phyloP scores from a whole-genome alignment of 2,797 vertebrate genomes.

The Scolopax rusticola region DNA sequence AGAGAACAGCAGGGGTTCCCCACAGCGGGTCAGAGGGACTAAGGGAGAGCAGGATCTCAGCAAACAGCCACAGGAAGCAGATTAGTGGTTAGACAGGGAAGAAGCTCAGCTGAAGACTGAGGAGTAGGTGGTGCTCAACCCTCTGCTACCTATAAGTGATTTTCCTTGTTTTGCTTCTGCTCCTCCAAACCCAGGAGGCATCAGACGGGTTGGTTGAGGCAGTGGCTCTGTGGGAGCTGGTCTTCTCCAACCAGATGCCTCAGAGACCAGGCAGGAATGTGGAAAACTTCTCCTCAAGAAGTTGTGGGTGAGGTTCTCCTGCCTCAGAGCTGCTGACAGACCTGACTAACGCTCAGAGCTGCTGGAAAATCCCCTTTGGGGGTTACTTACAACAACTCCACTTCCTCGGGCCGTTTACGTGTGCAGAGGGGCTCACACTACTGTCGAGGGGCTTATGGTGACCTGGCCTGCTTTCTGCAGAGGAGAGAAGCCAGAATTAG shows the following conservation, averaged over 20 bases:
- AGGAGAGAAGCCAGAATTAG: conserved; percentile 76
- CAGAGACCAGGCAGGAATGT: background rate
- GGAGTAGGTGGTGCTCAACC: background rate
- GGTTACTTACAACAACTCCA: conserved; percentile 72
- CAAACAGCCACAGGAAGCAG: background rate
- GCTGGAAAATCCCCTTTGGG: conserved; percentile 32
- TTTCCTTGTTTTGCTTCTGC: background rate
- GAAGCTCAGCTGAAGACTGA: background rate
- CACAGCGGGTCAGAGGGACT: background rate
- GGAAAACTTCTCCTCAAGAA: background rate
- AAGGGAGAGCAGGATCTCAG: background rate
- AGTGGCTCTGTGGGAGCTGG: background rate
- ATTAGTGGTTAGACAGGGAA: conserved; percentile 61
- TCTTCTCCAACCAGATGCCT: background rate
- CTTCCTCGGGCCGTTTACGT: conserved; percentile 73
- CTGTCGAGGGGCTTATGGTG: conserved; percentile 80
- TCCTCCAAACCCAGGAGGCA: background rate
- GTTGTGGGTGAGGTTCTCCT: background rate
- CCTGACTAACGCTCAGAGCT: conserved; percentile 20
- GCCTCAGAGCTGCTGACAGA: background rate
- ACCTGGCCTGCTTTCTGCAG: conserved; percentile 82
- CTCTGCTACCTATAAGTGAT: background rate
- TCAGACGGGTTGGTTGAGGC: background rate
- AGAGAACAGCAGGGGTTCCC: background rate
- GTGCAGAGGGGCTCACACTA: conserved; percentile 79